Evolutionary conservation across 2,888 invertebrate genomes (phyloP).

Genomic region (Drosophila niveifrons): DNA sequence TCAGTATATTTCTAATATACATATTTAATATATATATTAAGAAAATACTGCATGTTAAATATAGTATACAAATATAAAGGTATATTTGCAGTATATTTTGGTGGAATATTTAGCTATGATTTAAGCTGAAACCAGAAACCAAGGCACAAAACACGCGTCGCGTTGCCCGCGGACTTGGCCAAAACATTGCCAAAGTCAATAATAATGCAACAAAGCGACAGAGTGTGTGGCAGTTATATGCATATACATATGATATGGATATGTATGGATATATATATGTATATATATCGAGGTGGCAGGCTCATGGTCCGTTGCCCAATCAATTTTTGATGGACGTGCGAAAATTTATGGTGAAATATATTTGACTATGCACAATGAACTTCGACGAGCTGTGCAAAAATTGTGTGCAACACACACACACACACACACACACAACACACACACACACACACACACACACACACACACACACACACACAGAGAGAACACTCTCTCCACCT

Average conservation of each 20-base stretch:
- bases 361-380: slow-evolving; percentile 82
- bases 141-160: slow-evolving; percentile 1
- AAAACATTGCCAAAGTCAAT: slow-evolving; percentile 55
- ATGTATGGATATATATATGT: too few relatives aligned
- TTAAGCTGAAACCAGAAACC: slow-evolving; percentile 9
- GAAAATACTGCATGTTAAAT: too few relatives aligned
- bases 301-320: slow-evolving; percentile 65
- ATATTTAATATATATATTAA: too few relatives aligned
- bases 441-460: background rate
- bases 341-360: slow-evolving; percentile 82
- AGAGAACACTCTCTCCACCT: slow-evolving; percentile 14
- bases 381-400: slow-evolving; percentile 25
- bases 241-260: too few relatives aligned
- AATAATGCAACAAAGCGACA: slow-evolving; percentile 43
- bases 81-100: background rate
- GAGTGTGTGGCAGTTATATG: slow-evolving; percentile 41
- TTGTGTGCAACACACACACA: slow-evolving; percentile 2
- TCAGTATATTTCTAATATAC: too few relatives aligned
- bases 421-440: background rate
- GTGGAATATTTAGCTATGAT: too few relatives aligned
- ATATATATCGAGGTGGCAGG: slow-evolving; percentile 32
- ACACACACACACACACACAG: background rate
- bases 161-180: slow-evolving; percentile 14
- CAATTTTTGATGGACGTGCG: slow-evolving; percentile 82
- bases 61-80: too few relatives aligned